Evolutionary conservation across 2,888 invertebrate genomes (phyloP).

Genomic region (Zeuzera pyrina): DNA sequence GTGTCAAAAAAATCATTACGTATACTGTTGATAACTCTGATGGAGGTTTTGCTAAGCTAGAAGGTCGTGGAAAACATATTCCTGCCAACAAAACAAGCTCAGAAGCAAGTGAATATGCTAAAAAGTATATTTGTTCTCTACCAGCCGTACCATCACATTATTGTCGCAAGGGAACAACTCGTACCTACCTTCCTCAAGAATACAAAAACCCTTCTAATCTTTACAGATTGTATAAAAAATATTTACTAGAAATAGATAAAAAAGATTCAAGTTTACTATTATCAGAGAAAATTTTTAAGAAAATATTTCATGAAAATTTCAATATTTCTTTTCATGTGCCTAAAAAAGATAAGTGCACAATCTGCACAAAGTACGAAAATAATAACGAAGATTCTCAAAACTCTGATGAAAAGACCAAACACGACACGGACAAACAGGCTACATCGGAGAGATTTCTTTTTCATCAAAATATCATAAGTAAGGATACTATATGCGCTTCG

Average conservation of each 20-base stretch:
- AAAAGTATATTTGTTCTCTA: constrained; percentile 14
- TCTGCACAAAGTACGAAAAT: constrained; percentile 10
- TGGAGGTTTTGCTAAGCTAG: constrained; percentile 1
- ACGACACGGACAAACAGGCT: constrained; percentile 6
- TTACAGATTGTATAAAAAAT: too few species aligned
- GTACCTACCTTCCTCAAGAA: constrained; percentile 10
- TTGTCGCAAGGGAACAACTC: constrained; percentile 13
- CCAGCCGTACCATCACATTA: constrained; percentile 19
- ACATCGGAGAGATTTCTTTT: constrained; percentile 6
- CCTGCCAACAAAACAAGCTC: constrained; percentile 4
- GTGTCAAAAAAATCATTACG: constrained; percentile 3
- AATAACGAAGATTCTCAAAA: background rate
- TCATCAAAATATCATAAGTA: constrained; percentile 10
- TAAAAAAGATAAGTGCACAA: constrained; percentile 18
- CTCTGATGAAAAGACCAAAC: constrained; percentile 2
- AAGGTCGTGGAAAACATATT: constrained; percentile 1
- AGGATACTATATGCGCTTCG: too few species aligned
- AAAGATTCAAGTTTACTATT: too few species aligned
- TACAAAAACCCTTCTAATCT: constrained; percentile 10
- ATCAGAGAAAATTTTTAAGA: constrained; percentile 16
- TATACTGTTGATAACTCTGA: constrained; percentile 3
- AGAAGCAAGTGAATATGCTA: background rate
- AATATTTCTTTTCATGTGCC: constrained; percentile 19
- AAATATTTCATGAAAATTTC: constrained; percentile 15
- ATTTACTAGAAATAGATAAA: too few species aligned